These are phyloP conservation scores for Mirounga angustirostris DNA, from an alignment of 2,113 vertebrate genomes.

Conservation along the genomic window DNA sequence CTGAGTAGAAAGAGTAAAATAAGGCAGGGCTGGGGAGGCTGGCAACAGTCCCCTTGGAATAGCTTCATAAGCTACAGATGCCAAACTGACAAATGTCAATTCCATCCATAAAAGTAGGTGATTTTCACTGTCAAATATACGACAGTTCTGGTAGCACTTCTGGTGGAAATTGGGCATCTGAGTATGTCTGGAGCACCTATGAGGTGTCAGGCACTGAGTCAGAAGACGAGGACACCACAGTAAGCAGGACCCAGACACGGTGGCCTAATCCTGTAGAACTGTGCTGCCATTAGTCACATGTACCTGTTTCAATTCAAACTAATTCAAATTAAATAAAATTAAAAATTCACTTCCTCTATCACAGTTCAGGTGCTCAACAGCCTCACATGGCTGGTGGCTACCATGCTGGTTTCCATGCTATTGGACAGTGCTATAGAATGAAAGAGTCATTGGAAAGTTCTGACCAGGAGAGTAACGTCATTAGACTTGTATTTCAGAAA, in stretches of 20 bases:
- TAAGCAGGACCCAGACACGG: not conserved
- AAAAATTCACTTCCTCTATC: not conserved
- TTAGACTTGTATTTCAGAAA: not conserved
- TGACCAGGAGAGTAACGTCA: not conserved
- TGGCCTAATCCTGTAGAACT: not conserved
- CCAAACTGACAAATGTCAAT: not conserved
- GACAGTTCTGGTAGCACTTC: not conserved
- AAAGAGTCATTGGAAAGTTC: not conserved
- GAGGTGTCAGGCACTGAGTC: not conserved
- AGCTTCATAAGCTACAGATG: not conserved
- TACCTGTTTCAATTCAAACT: not conserved
- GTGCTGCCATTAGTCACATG: not conserved
- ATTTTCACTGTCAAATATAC: not conserved
- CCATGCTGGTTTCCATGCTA: not conserved
- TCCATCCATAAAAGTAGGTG: not conserved
- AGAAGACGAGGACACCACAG: not conserved
- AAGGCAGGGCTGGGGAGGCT: not conserved
- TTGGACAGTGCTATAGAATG: not conserved
- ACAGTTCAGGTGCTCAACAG: not conserved
- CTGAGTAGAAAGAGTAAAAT: not conserved
- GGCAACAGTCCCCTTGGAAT: not conserved
- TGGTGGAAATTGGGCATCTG: not conserved
- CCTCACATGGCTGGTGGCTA: not conserved
- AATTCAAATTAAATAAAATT: constrained; percentile 6
- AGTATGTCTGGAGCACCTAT: not conserved